phyloP scores from a whole-genome alignment of 2,113 vertebrate genomes.

The Taxidea taxus region DNA sequence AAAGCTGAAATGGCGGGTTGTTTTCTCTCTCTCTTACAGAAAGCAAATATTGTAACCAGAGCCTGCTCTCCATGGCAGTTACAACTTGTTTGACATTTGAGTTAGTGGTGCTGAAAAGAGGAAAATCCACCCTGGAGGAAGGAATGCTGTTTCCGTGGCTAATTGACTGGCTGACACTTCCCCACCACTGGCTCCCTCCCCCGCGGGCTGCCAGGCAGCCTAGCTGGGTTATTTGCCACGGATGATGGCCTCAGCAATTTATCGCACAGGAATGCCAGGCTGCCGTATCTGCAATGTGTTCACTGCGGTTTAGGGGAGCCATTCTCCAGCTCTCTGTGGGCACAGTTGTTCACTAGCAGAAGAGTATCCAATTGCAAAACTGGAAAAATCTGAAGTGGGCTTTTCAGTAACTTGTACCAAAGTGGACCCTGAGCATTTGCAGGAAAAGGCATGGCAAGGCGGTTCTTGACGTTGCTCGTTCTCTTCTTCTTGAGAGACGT shows the following conservation, averaged over 20 bases:
- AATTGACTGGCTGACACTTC: constrained; percentile 84
- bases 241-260: constrained; percentile 77
- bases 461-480: not conserved
- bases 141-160: constrained; percentile 81
- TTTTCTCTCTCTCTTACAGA: constrained; percentile 49
- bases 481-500: not conserved
- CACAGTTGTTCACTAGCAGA: not conserved
- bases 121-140: constrained; percentile 82
- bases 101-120: constrained; percentile 79
- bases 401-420: not conserved
- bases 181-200: constrained; percentile 53
- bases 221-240: constrained; percentile 76
- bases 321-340: not conserved
- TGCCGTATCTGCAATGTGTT: constrained; percentile 35
- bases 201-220: constrained; percentile 58
- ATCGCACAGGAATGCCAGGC: constrained; percentile 39
- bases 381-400: not conserved
- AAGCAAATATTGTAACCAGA: constrained; percentile 71
- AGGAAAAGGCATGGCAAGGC: not conserved
- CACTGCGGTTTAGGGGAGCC: not conserved
- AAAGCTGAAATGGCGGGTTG: constrained; percentile 13
- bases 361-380: not conserved
- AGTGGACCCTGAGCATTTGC: not conserved
- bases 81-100: constrained; percentile 85
- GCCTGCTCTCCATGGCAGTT: constrained; percentile 79